A percentile compares a stretch with the other conserved stretches of the same genome.
Evolutionary conservation across 2,888 invertebrate species (phyloP).

Genomic region (Luperina testacea): DNA sequence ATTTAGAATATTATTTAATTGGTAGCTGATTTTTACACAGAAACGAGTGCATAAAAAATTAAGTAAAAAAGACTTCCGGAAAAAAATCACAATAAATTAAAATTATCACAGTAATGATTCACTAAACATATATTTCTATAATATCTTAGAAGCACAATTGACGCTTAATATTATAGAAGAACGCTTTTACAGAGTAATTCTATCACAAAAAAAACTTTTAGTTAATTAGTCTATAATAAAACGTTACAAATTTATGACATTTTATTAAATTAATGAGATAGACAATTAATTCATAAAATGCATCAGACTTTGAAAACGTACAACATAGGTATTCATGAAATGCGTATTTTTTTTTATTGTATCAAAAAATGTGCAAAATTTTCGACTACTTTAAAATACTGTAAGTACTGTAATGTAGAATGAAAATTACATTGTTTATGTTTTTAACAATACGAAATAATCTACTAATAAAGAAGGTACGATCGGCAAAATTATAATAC

Average conservation of each 20-base stretch:
- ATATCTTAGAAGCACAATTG: constrained; percentile 54
- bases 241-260: constrained; percentile 19
- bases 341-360: constrained; percentile 1
- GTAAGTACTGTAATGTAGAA: constrained; percentile 10
- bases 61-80: constrained; percentile 41
- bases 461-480: not conserved
- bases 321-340: constrained; percentile 43
- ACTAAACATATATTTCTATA: constrained; percentile 58
- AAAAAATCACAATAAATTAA: constrained; percentile 64
- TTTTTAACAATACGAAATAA: constrained; percentile 2
- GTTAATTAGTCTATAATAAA: constrained; percentile 28
- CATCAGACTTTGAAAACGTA: constrained; percentile 54
- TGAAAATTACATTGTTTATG: not conserved
- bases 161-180: constrained; percentile 41
- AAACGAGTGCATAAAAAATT: constrained; percentile 44
- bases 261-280: constrained; percentile 40
- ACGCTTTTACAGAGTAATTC: constrained; percentile 43
- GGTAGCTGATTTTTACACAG: constrained; percentile 27
- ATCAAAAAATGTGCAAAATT: constrained; percentile 18
- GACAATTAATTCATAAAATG: constrained; percentile 30
- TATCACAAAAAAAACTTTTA: constrained; percentile 50
- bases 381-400: constrained; percentile 20
- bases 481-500: constrained; percentile 18
- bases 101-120: constrained; percentile 69
- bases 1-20: constrained; percentile 56